These are phyloP conservation scores for Oncorhynchus gorbuscha DNA, from an alignment of 2,113 vertebrate genomes.

Conservation along the genomic window DNA sequence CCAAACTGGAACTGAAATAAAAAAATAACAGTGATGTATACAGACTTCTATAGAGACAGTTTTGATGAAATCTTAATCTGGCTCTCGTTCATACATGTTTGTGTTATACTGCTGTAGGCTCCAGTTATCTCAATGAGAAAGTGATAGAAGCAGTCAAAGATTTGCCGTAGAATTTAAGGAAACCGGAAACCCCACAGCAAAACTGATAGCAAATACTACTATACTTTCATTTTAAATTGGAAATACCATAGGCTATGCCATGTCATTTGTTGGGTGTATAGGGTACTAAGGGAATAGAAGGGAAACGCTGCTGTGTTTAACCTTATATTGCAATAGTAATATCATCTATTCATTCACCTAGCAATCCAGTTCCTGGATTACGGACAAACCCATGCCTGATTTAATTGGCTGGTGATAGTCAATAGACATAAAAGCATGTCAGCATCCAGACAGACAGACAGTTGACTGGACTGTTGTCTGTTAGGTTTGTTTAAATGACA, in stretches of 20 bases:
- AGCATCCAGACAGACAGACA: neutral
- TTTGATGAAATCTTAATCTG: too few species aligned
- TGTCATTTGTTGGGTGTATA: neutral
- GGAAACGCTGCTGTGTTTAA: constrained; percentile 9
- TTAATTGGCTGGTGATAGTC: neutral
- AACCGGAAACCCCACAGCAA: too few species aligned
- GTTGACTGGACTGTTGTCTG: neutral
- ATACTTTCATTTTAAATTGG: too few species aligned
- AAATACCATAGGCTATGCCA: too few species aligned
- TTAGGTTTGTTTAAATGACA: constrained; percentile 19
- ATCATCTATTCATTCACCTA: neutral
- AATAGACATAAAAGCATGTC: neutral
- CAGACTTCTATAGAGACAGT: too few species aligned
- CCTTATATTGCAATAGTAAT: neutral
- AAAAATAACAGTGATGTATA: neutral
- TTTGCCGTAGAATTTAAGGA: too few species aligned
- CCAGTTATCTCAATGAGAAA: too few species aligned
- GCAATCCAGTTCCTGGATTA: neutral
- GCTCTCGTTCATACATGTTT: too few species aligned
- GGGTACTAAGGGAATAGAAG: neutral
- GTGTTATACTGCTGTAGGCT: too few species aligned
- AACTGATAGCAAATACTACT: too few species aligned
- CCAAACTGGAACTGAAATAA: neutral
- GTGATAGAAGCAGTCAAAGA: too few species aligned
- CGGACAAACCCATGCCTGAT: neutral